Percentiles rank a stretch among this genome's conserved stretches.
Conservation (phyloP, 2,888 invertebrate genomes). For the Eupithecia inturbata region DNA sequence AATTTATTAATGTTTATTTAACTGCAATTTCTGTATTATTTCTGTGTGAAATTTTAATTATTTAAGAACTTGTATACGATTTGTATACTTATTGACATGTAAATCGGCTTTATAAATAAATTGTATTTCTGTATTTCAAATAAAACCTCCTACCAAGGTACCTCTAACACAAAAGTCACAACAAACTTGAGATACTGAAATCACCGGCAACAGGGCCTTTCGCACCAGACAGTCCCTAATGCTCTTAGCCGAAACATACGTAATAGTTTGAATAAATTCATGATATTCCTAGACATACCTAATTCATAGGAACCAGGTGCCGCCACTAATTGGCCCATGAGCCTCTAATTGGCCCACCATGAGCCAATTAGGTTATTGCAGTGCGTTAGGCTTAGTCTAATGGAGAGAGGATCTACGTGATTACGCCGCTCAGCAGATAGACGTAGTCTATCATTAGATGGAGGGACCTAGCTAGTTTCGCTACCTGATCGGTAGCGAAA, state of each 20-base stretch:
- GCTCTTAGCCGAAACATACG: background rate
- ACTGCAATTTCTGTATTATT: too few species aligned
- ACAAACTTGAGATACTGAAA: background rate
- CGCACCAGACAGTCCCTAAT: background rate
- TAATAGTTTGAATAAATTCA: background rate
- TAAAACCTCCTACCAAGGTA: background rate
- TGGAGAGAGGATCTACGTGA: slow-evolving; percentile 21
- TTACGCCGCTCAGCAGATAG: background rate
- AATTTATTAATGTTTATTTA: too few species aligned
- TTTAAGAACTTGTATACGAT: too few species aligned
- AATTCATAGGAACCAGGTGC: slow-evolving; percentile 20
- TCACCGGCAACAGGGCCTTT: background rate
- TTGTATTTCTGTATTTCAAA: too few species aligned
- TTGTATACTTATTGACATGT: too few species aligned
- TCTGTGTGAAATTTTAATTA: too few species aligned
- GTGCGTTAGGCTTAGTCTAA: slow-evolving; percentile 29
- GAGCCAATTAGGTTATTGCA: slow-evolving; percentile 15
- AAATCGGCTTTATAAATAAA: too few species aligned
- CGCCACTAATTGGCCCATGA: slow-evolving; percentile 29
- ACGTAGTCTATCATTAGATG: background rate
- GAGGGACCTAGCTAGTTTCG: background rate
- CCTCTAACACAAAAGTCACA: background rate
- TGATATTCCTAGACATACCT: background rate
- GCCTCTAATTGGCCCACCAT: slow-evolving; percentile 12
- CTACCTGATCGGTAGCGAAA: background rate